Conservation (phyloP, 2,888 invertebrate genomes). For the Drosophila neonasuta region DNA sequence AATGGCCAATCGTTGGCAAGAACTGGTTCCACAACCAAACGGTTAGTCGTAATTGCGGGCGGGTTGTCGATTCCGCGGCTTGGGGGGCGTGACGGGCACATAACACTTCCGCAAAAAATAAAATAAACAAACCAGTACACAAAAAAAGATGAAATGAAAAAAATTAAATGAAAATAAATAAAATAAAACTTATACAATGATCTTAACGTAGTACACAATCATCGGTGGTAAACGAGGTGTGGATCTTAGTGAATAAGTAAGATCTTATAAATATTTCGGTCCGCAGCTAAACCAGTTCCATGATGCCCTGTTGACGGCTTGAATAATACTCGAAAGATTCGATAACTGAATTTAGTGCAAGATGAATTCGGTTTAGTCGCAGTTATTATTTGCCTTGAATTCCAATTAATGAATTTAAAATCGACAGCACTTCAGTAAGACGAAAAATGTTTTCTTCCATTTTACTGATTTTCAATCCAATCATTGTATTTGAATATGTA, state of each 20-base stretch:
- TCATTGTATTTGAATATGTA: conserved; percentile 32
- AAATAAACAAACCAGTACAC: conserved; percentile 49
- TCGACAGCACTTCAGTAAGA: conserved; percentile 2
- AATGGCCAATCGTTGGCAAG: conserved; percentile 33
- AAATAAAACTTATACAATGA: conserved; percentile 46
- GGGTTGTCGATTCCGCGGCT: conserved; percentile 19
- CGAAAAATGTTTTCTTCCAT: not conserved
- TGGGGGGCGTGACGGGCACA: conserved; percentile 44
- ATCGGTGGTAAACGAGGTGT: conserved; percentile 41
- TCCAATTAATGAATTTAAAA: conserved; percentile 26
- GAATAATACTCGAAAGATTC: conserved; percentile 38
- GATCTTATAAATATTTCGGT: conserved; percentile 16
- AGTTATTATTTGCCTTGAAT: conserved; percentile 39
- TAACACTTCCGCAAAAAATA: conserved; percentile 50
- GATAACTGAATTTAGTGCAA: conserved; percentile 48
- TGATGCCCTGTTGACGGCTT: conserved; percentile 25
- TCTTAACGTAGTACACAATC: conserved; percentile 30
- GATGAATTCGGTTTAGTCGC: conserved; percentile 31
- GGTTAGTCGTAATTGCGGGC: conserved; percentile 36
- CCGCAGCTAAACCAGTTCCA: conserved; percentile 58
- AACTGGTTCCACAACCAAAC: conserved; percentile 54
- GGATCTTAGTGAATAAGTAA: conserved; percentile 14
- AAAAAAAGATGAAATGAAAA: conserved; percentile 11
- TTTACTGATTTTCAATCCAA: not conserved
- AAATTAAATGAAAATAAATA: conserved; percentile 8